phyloP scores from a whole-genome alignment of 2,888 invertebrate genomes.

The Sphecodes monilicornis region DNA sequence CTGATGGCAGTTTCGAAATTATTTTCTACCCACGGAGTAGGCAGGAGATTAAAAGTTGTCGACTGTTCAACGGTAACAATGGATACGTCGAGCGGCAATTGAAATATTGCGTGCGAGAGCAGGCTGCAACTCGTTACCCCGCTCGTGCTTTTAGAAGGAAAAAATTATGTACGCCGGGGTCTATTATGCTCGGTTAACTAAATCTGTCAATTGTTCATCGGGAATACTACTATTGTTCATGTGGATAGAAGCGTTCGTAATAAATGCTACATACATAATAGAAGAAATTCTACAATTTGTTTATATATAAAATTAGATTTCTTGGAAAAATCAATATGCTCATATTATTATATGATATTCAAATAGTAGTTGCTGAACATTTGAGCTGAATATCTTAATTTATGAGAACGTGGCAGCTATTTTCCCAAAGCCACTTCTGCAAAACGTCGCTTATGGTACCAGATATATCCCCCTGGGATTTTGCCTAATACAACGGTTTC shows the following conservation, averaged over 20 bases:
- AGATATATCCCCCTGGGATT: too few relatives aligned
- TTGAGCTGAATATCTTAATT: too few relatives aligned
- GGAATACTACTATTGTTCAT: slow-evolving; percentile 8
- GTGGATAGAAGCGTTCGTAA: slow-evolving; percentile 1
- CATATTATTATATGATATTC: too few relatives aligned
- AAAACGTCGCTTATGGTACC: too few relatives aligned
- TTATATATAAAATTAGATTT: too few relatives aligned
- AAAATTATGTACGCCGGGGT: slow-evolving; percentile 18
- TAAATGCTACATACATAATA: too few relatives aligned
- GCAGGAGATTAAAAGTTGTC: slow-evolving; percentile 26
- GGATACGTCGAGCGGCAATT: slow-evolving; percentile 45
- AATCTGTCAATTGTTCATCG: slow-evolving; percentile 26
- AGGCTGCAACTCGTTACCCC: slow-evolving; percentile 21
- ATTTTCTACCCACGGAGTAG: slow-evolving; percentile 17
- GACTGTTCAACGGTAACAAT: slow-evolving; percentile 27
- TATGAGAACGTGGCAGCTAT: too few relatives aligned
- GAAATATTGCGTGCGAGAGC: slow-evolving; percentile 29
- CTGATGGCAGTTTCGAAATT: slow-evolving; percentile 45
- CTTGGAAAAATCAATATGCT: too few relatives aligned
- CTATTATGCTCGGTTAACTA: slow-evolving; percentile 40
- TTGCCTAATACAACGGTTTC: too few relatives aligned
- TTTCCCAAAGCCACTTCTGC: too few relatives aligned
- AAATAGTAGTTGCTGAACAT: too few relatives aligned
- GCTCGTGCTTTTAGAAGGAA: slow-evolving; percentile 17
- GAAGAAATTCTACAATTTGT: too few relatives aligned